Base-by-base conservation (phyloP, 2,797 vertebrate species). In the Poecilia gillii region DNA sequence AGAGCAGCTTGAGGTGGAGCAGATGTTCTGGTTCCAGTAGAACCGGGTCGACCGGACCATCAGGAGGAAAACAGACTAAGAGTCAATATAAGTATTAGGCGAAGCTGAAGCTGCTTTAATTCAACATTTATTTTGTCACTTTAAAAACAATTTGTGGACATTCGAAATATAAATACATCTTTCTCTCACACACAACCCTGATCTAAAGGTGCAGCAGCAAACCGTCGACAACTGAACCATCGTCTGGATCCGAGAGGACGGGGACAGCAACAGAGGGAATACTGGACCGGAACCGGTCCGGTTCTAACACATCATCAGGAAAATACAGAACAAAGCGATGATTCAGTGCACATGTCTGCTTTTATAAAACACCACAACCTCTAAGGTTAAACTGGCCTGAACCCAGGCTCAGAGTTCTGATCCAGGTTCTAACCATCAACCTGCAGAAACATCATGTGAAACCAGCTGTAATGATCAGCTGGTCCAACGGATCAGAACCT, bases 81-180 rank as follows among this genome's bases (percentile, higher is more conserved):
- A 51, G 49, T 51, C 49, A 6, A 51, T 23, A 3, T 23, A 51
- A 51, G 20, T 1, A 23, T 8, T 20, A 51, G 49, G 20, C 7
- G 7, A 8, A 0, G 25, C 1, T 33, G 73, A 20, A 75, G 86
- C 82, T 90, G 81, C 86, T 89, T 88, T 91, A 89, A 51, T 80
- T 92, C 68, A 90, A 94, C 91, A 91, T 95, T 95, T 95, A 95
- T 95, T 93, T 84, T 83, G 36, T 94, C 90, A 93, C 93, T 94
- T 94, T 94, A 94, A 95, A 96, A 96, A 95, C 85, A 0, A 81
- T 86, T 90, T 85, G 84, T 84, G 83, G 89, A 94, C 93, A 94
- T 93, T 95, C 90, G 93, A 94, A 95, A 95, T 95, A 96, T 96
- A 96, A 94, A 96, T 95, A 96, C 91, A 91, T 90, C 72, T 93